A percentile compares a stretch with the other conserved stretches of the same genome.
phyloP scores from a whole-genome alignment of 2,113 vertebrate species.

The Psilopsiagon aurifrons region DNA sequence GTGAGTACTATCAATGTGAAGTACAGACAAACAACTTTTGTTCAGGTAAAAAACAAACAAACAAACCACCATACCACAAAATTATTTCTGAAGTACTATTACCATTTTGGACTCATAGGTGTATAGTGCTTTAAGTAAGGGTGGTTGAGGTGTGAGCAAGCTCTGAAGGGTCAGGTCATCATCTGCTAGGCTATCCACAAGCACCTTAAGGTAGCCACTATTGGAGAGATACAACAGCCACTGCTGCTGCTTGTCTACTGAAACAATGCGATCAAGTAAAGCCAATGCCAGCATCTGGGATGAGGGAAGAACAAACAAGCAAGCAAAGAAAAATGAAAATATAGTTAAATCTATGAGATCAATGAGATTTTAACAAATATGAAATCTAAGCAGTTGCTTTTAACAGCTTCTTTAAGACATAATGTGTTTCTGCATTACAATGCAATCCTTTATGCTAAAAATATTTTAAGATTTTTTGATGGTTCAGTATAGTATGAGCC shows the following conservation, averaged over 20 bases:
- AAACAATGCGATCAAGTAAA: slow-evolving; percentile 87
- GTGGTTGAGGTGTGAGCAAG: slow-evolving; percentile 89
- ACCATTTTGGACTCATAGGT: slow-evolving; percentile 99
- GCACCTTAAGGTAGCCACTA: slow-evolving; percentile 93
- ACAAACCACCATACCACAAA: background rate
- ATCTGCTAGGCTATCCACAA: slow-evolving; percentile 92
- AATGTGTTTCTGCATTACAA: background rate
- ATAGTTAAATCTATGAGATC: background rate
- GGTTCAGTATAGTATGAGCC: background rate
- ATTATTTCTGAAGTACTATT: background rate
- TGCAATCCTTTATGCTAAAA: background rate
- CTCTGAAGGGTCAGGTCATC: slow-evolving; percentile 90
- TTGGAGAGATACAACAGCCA: slow-evolving; percentile 95
- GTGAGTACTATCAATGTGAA: background rate
- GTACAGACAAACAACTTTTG: background rate
- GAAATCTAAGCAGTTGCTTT: background rate
- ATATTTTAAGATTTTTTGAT: background rate
- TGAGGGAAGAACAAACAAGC: background rate
- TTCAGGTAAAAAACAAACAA: background rate
- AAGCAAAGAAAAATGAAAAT: background rate
- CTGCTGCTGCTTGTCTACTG: slow-evolving; percentile 92
- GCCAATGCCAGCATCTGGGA: slow-evolving; percentile 94
- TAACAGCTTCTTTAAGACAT: background rate
- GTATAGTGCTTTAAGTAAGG: slow-evolving; percentile 92
- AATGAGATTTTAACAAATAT: background rate